A percentile compares a stretch with the other conserved stretches of the same genome.
phyloP scores from a whole-genome alignment of 2,113 vertebrate genomes.

The Epinephelus lanceolatus region DNA sequence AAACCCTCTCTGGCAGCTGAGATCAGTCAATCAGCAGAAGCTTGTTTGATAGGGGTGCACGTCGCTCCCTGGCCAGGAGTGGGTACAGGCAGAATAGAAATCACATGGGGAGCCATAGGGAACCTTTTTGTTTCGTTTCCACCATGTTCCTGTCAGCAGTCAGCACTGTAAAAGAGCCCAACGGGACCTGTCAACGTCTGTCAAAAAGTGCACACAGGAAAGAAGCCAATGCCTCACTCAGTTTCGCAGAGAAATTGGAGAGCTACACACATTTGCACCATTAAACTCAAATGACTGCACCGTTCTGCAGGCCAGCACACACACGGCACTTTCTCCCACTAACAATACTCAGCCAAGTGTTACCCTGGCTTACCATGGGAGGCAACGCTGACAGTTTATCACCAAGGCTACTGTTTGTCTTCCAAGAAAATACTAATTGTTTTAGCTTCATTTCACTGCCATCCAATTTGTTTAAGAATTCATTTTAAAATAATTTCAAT shows the following conservation, averaged over 20 bases:
- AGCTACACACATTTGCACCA: constrained; percentile 42
- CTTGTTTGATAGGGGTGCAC: constrained; percentile 20
- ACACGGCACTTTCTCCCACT: neutral
- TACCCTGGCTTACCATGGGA: neutral
- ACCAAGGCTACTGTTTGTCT: neutral
- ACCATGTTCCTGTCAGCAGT: constrained; percentile 71
- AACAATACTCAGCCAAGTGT: constrained; percentile 3
- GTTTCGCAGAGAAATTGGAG: constrained; percentile 51
- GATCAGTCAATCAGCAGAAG: constrained; percentile 38
- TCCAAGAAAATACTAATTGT: constrained; percentile 3
- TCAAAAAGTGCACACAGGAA: constrained; percentile 55
- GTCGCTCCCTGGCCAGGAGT: constrained; percentile 34
- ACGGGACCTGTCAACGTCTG: constrained; percentile 62
- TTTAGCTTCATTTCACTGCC: constrained; percentile 9
- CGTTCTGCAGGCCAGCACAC: constrained; percentile 21
- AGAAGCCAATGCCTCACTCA: constrained; percentile 43
- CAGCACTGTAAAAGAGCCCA: constrained; percentile 63
- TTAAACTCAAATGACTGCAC: constrained; percentile 43
- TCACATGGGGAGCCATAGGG: constrained; percentile 46
- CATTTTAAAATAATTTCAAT: constrained; percentile 19
- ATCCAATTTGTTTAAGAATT: constrained; percentile 20
- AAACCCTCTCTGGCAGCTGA: constrained; percentile 21
- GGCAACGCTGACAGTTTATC: neutral
- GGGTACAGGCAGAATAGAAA: constrained; percentile 37
- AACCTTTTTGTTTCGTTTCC: constrained; percentile 61